phyloP scores from a whole-genome alignment of 2,797 vertebrate genomes.

The Acanthurus tractus region DNA sequence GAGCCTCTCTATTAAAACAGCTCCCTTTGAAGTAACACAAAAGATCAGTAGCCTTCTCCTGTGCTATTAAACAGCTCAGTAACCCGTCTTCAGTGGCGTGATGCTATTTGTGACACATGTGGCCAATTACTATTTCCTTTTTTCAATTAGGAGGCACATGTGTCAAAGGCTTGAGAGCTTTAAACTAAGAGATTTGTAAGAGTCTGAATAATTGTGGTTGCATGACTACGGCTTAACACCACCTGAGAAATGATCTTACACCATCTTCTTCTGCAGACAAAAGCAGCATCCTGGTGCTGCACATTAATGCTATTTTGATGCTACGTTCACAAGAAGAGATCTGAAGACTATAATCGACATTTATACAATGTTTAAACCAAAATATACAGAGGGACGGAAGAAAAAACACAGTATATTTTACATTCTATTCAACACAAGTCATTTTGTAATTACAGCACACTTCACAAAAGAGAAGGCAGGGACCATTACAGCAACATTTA shows the following conservation, averaged over 20 bases:
- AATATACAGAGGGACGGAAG: background rate
- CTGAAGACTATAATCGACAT: slow-evolving; percentile 1
- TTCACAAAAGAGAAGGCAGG: slow-evolving; percentile 53
- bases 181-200: background rate
- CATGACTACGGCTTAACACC: background rate
- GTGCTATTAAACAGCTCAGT: background rate
- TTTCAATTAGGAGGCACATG: slow-evolving; percentile 12
- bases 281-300: background rate
- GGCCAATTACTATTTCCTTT: background rate
- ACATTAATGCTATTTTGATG: slow-evolving; percentile 7
- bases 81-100: background rate
- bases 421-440: background rate
- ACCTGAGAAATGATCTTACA: background rate
- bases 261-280: background rate
- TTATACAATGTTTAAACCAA: background rate
- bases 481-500: slow-evolving; percentile 64
- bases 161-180: background rate
- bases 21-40: slow-evolving; percentile 11
- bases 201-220: background rate
- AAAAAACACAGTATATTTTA: slow-evolving; percentile 1
- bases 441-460: slow-evolving; percentile 52
- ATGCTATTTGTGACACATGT: background rate
- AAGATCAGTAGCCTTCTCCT: slow-evolving; percentile 8
- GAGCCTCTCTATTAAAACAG: background rate
- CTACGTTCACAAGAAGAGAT: background rate